These are phyloP conservation scores for Myanophis thanlyinensis DNA, from an alignment of 2,113 vertebrate genomes.

Conservation along the genomic window DNA sequence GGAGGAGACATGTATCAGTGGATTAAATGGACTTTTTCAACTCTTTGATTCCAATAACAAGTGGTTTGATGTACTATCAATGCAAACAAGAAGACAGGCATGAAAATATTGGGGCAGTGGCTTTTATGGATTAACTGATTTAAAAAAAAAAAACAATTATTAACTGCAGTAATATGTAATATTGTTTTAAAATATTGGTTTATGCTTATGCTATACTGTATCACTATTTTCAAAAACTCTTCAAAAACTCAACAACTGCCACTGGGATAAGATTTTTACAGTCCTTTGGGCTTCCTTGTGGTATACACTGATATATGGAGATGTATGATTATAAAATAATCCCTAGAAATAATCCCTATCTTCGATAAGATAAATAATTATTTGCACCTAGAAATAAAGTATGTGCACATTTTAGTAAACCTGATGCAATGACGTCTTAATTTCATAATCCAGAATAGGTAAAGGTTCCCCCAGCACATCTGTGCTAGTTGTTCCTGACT, in stretches of 20 bases:
- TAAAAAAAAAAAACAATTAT: background rate
- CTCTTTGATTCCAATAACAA: background rate
- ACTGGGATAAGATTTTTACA: background rate
- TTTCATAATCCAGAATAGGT: no score
- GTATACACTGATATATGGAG: background rate
- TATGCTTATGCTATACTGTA: background rate
- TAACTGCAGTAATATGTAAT: background rate
- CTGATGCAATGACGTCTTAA: no score
- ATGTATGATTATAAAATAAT: background rate
- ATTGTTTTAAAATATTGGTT: background rate
- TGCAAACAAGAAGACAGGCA: background rate
- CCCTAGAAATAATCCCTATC: background rate
- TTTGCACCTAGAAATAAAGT: no score
- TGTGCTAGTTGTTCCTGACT: no score
- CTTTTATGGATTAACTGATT: background rate
- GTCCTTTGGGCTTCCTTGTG: background rate
- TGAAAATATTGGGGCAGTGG: background rate
- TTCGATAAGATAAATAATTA: background rate
- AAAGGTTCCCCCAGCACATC: no score
- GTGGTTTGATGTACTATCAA: background rate
- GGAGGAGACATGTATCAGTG: background rate
- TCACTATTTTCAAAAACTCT: background rate
- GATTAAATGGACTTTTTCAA: background rate
- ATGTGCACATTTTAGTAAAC: no score
- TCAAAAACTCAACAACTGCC: background rate